phyloP scores from a whole-genome alignment of 1,140 invertebrate genomes.

The Meloidogyne floridensis region DNA sequence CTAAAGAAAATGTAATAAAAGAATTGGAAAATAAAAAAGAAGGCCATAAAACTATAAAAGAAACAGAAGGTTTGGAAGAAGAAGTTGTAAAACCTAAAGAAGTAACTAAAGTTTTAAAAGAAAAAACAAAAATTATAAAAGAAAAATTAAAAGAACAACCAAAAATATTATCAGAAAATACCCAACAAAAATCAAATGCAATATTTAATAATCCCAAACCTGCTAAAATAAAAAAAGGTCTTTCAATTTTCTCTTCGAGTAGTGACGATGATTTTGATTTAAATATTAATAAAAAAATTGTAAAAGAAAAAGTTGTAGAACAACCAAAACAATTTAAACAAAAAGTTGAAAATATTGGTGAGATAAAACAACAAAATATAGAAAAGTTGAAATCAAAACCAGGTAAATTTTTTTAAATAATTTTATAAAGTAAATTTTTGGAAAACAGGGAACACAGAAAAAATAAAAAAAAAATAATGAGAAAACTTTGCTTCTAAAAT shows the following conservation, averaged over 20 bases:
- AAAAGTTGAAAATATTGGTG: not conserved
- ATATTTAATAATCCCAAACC: not conserved
- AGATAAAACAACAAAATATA: not conserved
- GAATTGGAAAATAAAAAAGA: too few relatives aligned
- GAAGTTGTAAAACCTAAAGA: not conserved
- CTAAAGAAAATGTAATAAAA: too few relatives aligned
- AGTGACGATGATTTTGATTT: slow-evolving; percentile 2
- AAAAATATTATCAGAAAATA: not conserved
- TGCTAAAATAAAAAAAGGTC: not conserved
- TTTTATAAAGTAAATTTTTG: not conserved
- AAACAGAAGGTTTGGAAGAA: too few relatives aligned
- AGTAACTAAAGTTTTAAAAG: not conserved
- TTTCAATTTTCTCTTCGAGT: slow-evolving; percentile 6
- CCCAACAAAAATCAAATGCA: not conserved
- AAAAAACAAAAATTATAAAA: not conserved
- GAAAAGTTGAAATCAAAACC: not conserved
- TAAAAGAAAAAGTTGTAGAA: not conserved
- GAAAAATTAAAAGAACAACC: not conserved
- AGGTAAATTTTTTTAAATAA: not conserved
- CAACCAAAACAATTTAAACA: not conserved
- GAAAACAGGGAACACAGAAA: too few relatives aligned
- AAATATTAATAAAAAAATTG: not conserved
- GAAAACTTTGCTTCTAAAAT: too few relatives aligned
- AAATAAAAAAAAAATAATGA: too few relatives aligned
- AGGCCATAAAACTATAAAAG: too few relatives aligned